Evolutionary conservation across 2,113 vertebrate species (phyloP), one percentile per base, ranked within the genome.

Genomic region (Diglossa brunneiventris): DNA sequence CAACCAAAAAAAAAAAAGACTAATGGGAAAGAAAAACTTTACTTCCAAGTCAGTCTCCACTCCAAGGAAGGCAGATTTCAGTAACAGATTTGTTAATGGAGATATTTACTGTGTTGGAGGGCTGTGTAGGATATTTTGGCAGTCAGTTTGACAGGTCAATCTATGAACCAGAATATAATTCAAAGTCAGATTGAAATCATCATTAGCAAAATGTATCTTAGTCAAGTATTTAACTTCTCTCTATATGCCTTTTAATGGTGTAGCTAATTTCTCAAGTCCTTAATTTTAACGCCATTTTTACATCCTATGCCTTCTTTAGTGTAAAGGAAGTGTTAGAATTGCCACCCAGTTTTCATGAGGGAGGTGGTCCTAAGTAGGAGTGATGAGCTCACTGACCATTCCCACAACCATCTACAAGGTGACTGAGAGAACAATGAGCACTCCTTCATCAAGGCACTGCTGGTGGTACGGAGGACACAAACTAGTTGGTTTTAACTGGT

Each of bases 141-240:
- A 79, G 18, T 39, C 42, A 72, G 44, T 89, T 44, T 91, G 73
- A 84, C 56, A 47, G 50, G 33, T 84, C 73, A 81, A 7, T 81
- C 42, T 70, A 53, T n/a, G 59, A 87, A 85, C 22, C 17, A 94
- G 62, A 76, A 89, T 64, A 72, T 63, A 82, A 47, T 82, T 91
- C 53, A 16, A 92, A 90, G 30, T 63, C 62, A 92, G 52, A 55
- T 27, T 75, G 69, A 84, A 91, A 64, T 79, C 19, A 52, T 5
- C 5, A 2, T 9, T 52, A 94, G 37, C 27, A 89, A 68, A 87
- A 68, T 16, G 56, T 15, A 10, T 68, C 44, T 92, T 68, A 61
- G 53, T 22, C 31, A 68, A 37, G 22, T 30, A 64, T 83, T 89
- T 85, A 53, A 39, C 17, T 79, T 87, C 24, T 44, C 33, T 72